These are phyloP conservation scores for Pachycephala philippinensis DNA, from an alignment of 2,113 vertebrate genomes.

Conservation along the genomic window DNA sequence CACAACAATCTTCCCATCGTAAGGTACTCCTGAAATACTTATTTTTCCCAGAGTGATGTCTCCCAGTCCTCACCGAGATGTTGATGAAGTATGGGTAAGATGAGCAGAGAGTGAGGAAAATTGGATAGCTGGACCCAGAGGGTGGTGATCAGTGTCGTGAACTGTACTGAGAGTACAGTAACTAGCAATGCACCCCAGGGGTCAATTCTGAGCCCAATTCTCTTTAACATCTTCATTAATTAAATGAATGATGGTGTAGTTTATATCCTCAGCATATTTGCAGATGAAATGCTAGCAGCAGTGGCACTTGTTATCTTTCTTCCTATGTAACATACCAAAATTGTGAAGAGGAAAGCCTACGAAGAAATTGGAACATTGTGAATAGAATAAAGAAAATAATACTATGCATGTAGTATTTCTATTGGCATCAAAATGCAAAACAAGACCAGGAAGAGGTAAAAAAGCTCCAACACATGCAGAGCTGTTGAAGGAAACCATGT, in stretches of 20 bases:
- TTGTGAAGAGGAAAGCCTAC: accelerated
- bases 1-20: not conserved
- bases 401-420: not conserved
- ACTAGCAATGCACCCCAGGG: not conserved
- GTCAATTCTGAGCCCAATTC: not conserved
- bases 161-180: not conserved
- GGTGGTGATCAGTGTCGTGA: not conserved
- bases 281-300: not conserved
- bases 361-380: not conserved
- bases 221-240: not conserved
- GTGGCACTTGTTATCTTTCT: not conserved
- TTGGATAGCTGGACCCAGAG: not conserved
- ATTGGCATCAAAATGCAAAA: not conserved
- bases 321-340: not conserved
- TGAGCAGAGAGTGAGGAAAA: not conserved
- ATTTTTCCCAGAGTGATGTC: not conserved
- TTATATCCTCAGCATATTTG: not conserved
- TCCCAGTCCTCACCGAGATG: not conserved
- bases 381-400: not conserved
- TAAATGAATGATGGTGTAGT: not conserved
- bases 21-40: not conserved
- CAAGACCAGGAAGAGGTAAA: not conserved
- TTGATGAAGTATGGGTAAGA: not conserved
- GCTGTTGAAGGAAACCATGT: not conserved
- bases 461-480: not conserved